These are phyloP conservation scores for Metridium senile DNA, from an alignment of 92 coral and sea anemone genomes.

Conservation along the genomic window DNA sequence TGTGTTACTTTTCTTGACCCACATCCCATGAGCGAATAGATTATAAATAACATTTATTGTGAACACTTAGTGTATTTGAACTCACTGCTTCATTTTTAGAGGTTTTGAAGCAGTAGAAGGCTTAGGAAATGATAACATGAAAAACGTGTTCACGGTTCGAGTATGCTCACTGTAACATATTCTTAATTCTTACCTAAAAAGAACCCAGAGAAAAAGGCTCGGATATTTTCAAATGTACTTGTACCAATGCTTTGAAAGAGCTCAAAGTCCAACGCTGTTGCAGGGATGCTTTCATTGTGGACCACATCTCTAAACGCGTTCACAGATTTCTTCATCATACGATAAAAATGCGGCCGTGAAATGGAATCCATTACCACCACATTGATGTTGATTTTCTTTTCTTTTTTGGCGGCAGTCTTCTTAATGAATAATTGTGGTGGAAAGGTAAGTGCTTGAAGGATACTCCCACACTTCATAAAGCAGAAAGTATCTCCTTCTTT, in stretches of 20 bases:
- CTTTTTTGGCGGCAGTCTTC: background rate
- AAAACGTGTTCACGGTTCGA: background rate
- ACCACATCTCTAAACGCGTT: slow-evolving; percentile 54
- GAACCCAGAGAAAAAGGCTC: slow-evolving; percentile 66
- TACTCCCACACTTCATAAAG: slow-evolving; percentile 26
- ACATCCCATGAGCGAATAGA: no score
- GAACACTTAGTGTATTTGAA: no score
- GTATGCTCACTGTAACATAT: background rate
- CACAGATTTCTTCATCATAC: slow-evolving; percentile 54
- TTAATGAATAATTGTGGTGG: slow-evolving; percentile 21
- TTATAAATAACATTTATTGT: no score
- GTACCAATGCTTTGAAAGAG: slow-evolving; percentile 62
- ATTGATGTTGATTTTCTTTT: slow-evolving; percentile 45
- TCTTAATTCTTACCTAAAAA: slow-evolving; percentile 40
- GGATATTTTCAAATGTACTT: slow-evolving; percentile 64
- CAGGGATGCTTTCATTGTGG: slow-evolving; percentile 31
- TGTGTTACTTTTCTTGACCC: no score
- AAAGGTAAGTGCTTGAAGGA: slow-evolving; percentile 27
- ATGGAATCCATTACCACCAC: slow-evolving; percentile 63
- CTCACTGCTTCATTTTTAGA: background rate
- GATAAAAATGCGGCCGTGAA: slow-evolving; percentile 75
- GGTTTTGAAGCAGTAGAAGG: no score
- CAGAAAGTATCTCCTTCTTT: slow-evolving; percentile 20
- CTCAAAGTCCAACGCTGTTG: slow-evolving; percentile 68
- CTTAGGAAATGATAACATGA: background rate